Conservation (phyloP, 2,888 invertebrate species). For the Melieria picta region DNA sequence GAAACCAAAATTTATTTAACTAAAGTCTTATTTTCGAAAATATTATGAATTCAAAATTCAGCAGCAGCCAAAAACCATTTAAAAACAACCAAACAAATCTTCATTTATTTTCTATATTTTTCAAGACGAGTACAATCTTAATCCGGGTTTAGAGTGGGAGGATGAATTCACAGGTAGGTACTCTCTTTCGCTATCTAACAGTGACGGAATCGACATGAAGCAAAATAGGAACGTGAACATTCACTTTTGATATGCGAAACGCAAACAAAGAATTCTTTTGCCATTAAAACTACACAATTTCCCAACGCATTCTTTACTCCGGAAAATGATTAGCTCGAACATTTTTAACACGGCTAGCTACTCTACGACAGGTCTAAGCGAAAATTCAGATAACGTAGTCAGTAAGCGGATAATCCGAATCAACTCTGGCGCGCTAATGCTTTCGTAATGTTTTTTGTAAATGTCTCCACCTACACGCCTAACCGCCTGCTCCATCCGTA, state of each 20-base stretch:
- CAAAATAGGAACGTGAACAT: conserved; percentile 66
- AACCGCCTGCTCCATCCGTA: too few species aligned
- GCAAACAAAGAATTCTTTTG: too few species aligned
- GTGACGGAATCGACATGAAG: conserved; percentile 66
- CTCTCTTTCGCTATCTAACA: conserved; percentile 56
- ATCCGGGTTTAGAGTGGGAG: conserved; percentile 99
- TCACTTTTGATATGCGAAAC: conserved; percentile 42
- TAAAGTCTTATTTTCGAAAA: too few species aligned
- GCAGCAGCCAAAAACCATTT: conserved; percentile 8
- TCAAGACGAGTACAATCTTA: conserved; percentile 99
- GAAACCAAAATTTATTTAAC: background rate
- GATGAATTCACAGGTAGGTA: conserved; percentile 99
- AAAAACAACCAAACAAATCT: conserved; percentile 31
- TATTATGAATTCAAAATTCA: background rate
- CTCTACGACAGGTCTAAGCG: too few species aligned
- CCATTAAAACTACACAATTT: conserved; percentile 11
- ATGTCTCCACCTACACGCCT: too few species aligned
- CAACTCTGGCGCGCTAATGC: too few species aligned
- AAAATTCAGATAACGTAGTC: too few species aligned
- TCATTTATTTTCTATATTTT: conserved; percentile 64
- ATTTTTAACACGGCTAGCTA: too few species aligned
- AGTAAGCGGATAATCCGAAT: too few species aligned
- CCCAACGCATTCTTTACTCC: background rate
- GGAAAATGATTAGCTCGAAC: background rate
- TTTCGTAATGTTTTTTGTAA: too few species aligned